Conservation (phyloP, 2,888 invertebrate genomes). For the Adelognathus sp. region DNA sequence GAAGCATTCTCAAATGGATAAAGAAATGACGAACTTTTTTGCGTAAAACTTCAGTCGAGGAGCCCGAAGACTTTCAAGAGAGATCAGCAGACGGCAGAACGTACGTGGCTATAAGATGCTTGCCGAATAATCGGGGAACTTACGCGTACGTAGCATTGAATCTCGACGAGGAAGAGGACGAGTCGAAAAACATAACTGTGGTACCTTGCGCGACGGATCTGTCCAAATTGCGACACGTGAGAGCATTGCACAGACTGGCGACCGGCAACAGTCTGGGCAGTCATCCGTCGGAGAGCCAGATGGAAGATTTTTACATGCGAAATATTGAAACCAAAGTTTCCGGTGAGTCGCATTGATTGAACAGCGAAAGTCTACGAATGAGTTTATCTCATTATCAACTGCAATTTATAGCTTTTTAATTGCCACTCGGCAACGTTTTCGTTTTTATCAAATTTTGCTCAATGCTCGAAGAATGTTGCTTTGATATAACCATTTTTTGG, state of each 20-base stretch:
- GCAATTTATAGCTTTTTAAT: too few relatives aligned
- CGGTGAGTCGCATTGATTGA: slow-evolving; percentile 37
- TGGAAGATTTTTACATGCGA: slow-evolving; percentile 64
- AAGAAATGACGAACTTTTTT: neutral
- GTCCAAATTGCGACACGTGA: slow-evolving; percentile 58
- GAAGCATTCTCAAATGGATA: too few relatives aligned
- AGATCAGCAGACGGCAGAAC: slow-evolving; percentile 78
- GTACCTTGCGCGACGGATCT: slow-evolving; percentile 55
- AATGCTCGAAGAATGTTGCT: too few relatives aligned
- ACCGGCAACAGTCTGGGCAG: slow-evolving; percentile 33
- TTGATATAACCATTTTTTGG: too few relatives aligned
- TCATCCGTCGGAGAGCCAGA: slow-evolving; percentile 60
- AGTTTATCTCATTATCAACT: neutral
- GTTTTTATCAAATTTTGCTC: too few relatives aligned
- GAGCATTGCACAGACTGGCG: slow-evolving; percentile 57
- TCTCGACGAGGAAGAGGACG: slow-evolving; percentile 78
- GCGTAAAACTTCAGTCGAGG: slow-evolving; percentile 47
- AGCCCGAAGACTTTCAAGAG: slow-evolving; percentile 65
- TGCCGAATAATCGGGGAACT: slow-evolving; percentile 81
- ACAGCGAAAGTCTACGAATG: neutral
- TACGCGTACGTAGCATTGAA: slow-evolving; percentile 81
- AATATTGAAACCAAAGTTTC: slow-evolving; percentile 63
- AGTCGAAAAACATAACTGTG: slow-evolving; percentile 77
- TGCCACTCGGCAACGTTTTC: too few relatives aligned
- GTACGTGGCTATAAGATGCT: slow-evolving; percentile 81